Percentiles rank a stretch among this genome's conserved stretches.
Evolutionary conservation across 2,113 vertebrate species (phyloP).

Genomic region (Elaphurus davidianus): DNA sequence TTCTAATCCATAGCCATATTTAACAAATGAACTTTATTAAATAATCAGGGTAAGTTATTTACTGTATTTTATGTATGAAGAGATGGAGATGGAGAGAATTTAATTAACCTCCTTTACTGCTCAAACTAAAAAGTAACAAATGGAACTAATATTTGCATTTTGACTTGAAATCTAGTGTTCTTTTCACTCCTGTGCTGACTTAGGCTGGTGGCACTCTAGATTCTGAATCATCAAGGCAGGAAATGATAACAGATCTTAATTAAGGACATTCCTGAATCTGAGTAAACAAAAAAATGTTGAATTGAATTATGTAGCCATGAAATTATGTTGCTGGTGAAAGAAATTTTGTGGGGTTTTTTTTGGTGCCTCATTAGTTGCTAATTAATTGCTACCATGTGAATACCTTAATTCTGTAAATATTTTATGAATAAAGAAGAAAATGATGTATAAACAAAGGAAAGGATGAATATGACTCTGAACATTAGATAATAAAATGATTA

Average conservation of each 20-base stretch:
- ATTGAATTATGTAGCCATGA: constrained; percentile 73
- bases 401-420: constrained; percentile 36
- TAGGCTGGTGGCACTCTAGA: constrained; percentile 40
- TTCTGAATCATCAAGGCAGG: constrained; percentile 53
- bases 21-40: constrained; percentile 21
- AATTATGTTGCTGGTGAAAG: constrained; percentile 49
- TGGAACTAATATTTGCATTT: constrained; percentile 40
- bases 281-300: constrained; percentile 77
- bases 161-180: constrained; percentile 43
- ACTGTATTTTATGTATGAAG: constrained; percentile 26
- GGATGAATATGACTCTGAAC: background rate
- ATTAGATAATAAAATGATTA: constrained; percentile 23
- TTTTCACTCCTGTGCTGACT: background rate
- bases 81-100: background rate
- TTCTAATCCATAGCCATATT: background rate
- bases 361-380: constrained; percentile 74
- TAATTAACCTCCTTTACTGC: background rate
- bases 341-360: constrained; percentile 73
- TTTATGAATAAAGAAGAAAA: constrained; percentile 43
- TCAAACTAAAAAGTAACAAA: constrained; percentile 43
- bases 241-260: constrained; percentile 77
- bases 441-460: constrained; percentile 33
- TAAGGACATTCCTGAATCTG: constrained; percentile 76
- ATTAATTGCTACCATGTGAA: constrained; percentile 80
- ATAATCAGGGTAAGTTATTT: background rate